These are phyloP conservation scores for Sylvilagus floridanus DNA, from an alignment of 2,797 vertebrate genomes.

Conservation along the genomic window DNA sequence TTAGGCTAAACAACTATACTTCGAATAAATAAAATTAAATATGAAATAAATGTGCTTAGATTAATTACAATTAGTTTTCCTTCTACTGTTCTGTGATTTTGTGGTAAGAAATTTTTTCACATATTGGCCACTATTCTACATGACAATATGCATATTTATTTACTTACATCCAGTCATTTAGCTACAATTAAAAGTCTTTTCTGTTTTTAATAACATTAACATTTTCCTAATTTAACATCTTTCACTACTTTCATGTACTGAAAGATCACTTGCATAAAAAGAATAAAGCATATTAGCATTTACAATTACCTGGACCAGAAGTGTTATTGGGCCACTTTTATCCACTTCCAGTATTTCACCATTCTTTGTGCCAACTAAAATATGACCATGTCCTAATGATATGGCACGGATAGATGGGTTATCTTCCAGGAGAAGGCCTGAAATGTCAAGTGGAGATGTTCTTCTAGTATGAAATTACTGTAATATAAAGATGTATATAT, in stretches of 20 bases:
- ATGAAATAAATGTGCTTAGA: conserved; percentile 55
- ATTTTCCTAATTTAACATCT: conserved; percentile 36
- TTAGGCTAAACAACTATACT: conserved; percentile 46
- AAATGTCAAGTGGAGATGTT: conserved; percentile 72
- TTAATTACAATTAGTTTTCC: neutral
- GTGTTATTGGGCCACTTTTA: conserved; percentile 98
- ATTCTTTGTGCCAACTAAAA: conserved; percentile 98
- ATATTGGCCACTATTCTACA: conserved; percentile 7
- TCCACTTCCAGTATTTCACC: conserved; percentile 99
- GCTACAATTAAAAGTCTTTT: neutral
- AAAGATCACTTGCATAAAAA: conserved; percentile 6
- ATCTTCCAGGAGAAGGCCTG: conserved; percentile 98
- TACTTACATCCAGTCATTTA: neutral
- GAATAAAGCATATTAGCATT: conserved; percentile 57
- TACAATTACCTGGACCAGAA: conserved; percentile 95
- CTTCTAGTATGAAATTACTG: conserved; percentile 64
- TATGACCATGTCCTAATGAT: conserved; percentile 98
- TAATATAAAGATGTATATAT: conserved; percentile 11
- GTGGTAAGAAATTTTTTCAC: conserved; percentile 38
- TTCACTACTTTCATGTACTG: neutral
- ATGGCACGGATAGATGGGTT: conserved; percentile 99
- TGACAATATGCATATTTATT: conserved; percentile 11
- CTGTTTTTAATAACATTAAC: neutral
- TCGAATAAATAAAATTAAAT: conserved; percentile 60
- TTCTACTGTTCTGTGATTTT: neutral